Conservation (phyloP, 2,797 vertebrate species). For the Girardinus metallicus region DNA sequence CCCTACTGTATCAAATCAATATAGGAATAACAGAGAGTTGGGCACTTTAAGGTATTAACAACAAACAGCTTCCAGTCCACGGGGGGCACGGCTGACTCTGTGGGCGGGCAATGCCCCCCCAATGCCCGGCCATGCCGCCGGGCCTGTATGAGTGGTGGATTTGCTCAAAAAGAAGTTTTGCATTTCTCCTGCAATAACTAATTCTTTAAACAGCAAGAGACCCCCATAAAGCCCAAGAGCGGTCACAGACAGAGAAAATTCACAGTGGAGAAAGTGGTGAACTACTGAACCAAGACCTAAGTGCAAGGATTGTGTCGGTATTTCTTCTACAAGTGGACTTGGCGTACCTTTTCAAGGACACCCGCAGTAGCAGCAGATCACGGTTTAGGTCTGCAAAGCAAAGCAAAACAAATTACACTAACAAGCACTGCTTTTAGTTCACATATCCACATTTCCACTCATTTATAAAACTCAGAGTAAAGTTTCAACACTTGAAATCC, state of each 20-base stretch:
- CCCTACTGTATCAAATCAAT: too few species aligned
- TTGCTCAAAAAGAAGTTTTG: background rate
- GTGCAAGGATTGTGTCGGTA: background rate
- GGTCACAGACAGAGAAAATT: background rate
- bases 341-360: background rate
- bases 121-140: too few species aligned
- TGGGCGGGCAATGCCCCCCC: too few species aligned
- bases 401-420: background rate
- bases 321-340: background rate
- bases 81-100: too few species aligned
- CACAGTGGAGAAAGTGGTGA: background rate
- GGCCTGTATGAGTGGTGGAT: background rate
- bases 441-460: background rate
- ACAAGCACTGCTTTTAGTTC: background rate
- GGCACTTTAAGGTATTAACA: too few species aligned
- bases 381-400: background rate
- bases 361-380: background rate
- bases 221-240: background rate
- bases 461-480: background rate
- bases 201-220: background rate
- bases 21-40: too few species aligned
- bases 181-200: background rate
- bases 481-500: conserved; percentile 4
- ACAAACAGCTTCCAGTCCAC: too few species aligned
- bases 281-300: background rate